These are phyloP conservation scores for Goniozus legneri DNA, from an alignment of 1,140 invertebrate species.

Conservation along the genomic window DNA sequence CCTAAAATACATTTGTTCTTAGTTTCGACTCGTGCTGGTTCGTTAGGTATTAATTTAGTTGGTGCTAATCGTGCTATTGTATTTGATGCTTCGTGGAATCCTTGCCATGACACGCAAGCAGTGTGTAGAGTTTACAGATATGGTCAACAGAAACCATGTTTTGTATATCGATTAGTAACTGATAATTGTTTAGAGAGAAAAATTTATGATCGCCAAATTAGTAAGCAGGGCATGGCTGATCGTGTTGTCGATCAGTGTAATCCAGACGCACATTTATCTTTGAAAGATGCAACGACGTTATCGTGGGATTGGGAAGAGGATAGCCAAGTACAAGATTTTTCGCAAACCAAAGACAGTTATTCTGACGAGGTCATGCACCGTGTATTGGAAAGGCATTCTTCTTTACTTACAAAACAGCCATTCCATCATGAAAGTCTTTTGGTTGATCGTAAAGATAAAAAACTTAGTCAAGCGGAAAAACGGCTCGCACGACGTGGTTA, in stretches of 20 bases:
- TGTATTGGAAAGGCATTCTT: conserved; percentile 65
- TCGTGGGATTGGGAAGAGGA: conserved; percentile 89
- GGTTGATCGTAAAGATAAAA: conserved; percentile 93
- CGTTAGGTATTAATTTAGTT: conserved; percentile 94
- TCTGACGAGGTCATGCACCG: conserved; percentile 78
- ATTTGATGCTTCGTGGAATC: conserved; percentile 99
- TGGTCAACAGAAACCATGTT: conserved; percentile 91
- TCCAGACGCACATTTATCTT: conserved; percentile 90
- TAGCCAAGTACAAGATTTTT: conserved; percentile 69
- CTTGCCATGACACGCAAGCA: conserved; percentile 98
- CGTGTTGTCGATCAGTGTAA: conserved; percentile 97
- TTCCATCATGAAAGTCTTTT: conserved; percentile 96
- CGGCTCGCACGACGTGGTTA: conserved; percentile 89
- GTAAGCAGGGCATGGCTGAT: conserved; percentile 96
- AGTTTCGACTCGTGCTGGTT: conserved; percentile 96
- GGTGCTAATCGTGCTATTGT: conserved; percentile 97
- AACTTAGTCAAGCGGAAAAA: conserved; percentile 93
- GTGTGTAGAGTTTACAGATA: conserved; percentile 96
- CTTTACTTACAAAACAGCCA: conserved; percentile 80
- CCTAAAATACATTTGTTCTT: conserved; percentile 87
- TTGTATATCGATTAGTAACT: conserved; percentile 93
- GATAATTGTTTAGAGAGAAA: conserved; percentile 96
- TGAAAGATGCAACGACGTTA: conserved; percentile 92
- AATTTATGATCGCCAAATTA: conserved; percentile 97
- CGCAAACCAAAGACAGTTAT: conserved; percentile 68